phyloP scores from a whole-genome alignment of 2,888 invertebrate genomes.

The Tribolium freemani region DNA sequence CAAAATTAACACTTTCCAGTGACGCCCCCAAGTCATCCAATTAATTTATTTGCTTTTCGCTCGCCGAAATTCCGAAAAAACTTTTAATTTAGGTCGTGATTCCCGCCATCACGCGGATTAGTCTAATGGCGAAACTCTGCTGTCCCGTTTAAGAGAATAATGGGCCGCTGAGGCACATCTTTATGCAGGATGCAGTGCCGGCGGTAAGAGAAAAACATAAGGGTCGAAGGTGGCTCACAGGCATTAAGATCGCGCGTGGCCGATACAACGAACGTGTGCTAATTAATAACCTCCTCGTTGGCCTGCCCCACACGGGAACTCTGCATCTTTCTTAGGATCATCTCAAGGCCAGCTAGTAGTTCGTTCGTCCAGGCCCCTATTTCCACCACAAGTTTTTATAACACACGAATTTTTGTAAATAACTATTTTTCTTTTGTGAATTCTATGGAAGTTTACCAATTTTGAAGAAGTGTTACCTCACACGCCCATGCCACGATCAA shows the following conservation, averaged over 20 bases:
- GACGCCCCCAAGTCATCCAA: constrained; percentile 3
- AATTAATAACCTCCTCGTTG: constrained; percentile 47
- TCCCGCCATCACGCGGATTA: constrained; percentile 19
- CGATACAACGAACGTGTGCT: constrained; percentile 49
- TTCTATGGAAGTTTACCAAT: no score
- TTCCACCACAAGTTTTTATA: no score
- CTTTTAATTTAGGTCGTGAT: constrained; percentile 30
- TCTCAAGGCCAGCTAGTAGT: not conserved
- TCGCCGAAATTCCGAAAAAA: constrained; percentile 3
- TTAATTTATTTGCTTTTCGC: constrained; percentile 27
- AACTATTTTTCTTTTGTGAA: no score
- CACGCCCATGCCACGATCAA: constrained; percentile 29
- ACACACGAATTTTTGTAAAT: no score
- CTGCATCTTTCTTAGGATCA: constrained; percentile 37
- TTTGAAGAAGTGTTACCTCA: not conserved
- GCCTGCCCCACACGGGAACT: constrained; percentile 18
- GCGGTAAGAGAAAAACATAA: constrained; percentile 34
- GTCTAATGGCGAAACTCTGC: constrained; percentile 27
- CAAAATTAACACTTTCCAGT: constrained; percentile 19
- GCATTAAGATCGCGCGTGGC: constrained; percentile 60
- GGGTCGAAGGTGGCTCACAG: constrained; percentile 41
- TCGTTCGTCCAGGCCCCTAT: no score
- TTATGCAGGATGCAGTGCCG: constrained; percentile 34
- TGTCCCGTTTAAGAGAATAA: constrained; percentile 28
- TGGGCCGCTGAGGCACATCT: constrained; percentile 24